These are phyloP conservation scores for Atta texana DNA, from an alignment of 1,140 invertebrate genomes.

Conservation along the genomic window DNA sequence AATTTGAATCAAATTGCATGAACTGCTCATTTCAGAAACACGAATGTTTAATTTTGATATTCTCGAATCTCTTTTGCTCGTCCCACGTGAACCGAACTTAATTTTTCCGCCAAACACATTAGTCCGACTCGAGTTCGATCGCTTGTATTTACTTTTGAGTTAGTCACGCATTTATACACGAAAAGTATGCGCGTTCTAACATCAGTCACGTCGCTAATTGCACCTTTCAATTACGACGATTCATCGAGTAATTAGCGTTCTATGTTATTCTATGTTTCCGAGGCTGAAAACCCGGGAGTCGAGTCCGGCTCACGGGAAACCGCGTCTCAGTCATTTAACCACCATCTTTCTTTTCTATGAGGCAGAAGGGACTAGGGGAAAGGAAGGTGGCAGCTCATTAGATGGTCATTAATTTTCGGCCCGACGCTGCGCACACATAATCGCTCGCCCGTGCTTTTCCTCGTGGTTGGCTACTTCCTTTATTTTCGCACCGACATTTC, in stretches of 20 bases:
- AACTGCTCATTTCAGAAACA: not conserved
- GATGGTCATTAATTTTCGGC: conserved; percentile 51
- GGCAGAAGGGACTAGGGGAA: not conserved
- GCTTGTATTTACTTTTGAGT: conserved; percentile 6
- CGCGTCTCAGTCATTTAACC: conserved; percentile 9
- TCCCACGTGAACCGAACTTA: not conserved
- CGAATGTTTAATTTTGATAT: conserved; percentile 5
- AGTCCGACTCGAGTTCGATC: conserved; percentile 4
- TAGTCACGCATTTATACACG: conserved; percentile 14
- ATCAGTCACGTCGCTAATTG: conserved; percentile 29
- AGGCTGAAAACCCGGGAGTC: not conserved
- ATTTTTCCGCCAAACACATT: conserved; percentile 14
- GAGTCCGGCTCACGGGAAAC: not conserved
- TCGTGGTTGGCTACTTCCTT: conserved; percentile 70
- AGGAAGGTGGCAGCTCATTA: conserved; percentile 41
- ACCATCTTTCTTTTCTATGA: not conserved
- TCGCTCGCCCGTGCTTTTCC: conserved; percentile 65
- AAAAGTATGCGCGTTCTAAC: not conserved
- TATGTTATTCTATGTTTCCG: not conserved
- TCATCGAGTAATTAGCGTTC: conserved; percentile 27
- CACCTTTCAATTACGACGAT: conserved; percentile 27
- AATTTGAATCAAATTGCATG: not conserved
- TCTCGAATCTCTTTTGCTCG: conserved; percentile 4
- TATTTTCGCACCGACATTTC: conserved; percentile 72
- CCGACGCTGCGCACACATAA: conserved; percentile 27